Evolutionary conservation across 64 coral and sea anemone genomes (phyloP), one percentile per base, ranked within the genome.

Genomic region (Montipora sp.): DNA sequence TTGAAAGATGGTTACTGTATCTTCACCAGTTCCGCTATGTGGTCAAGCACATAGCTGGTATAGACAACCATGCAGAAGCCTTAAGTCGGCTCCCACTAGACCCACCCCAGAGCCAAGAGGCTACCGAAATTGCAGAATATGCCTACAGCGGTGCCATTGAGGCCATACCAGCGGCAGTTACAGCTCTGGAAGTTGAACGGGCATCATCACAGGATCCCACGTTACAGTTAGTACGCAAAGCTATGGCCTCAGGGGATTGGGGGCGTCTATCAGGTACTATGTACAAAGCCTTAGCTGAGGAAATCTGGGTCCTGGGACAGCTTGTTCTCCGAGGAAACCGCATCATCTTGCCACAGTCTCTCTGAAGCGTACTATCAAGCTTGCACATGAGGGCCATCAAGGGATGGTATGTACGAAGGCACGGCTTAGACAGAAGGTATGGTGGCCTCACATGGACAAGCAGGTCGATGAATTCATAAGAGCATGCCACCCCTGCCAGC

Each of bases 1-100:
- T 51, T 69, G 83, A 86, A 86, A 13, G 83, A 44, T 86, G 61
- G 83, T 36, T 87, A 51, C 57, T 87, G 70, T 87, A 87, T 19
- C 66, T 87, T 12, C 84, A 87, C 0, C 84, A 87, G 23, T 87
- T 75, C 47, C 69, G 44, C 10, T 87, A 87, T 49, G 60, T 69
- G 44, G 59, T 73, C 63, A 87, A 87, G 5, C 53, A 84, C 57
- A 84, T 84, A 59, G 57, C 24, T 23, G 81, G 81, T 18, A 14
- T 23, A 70, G 47, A 73, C 51, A 87, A 87, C 69, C 57, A 16
- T 87, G 69, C 48, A 48, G 84, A 87, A 4, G 68, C 46, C 66
- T 46, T 53, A 3, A 87, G 84, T 3, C 67, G 84, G 12, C 44
- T 50, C 63, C 83, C 83, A 47, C 55, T 45, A 73, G 20, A 48